Percentiles rank a stretch among this genome's conserved stretches.
Evolutionary conservation across 2,888 invertebrate genomes (phyloP).

Genomic region (Synergus umbraculus): DNA sequence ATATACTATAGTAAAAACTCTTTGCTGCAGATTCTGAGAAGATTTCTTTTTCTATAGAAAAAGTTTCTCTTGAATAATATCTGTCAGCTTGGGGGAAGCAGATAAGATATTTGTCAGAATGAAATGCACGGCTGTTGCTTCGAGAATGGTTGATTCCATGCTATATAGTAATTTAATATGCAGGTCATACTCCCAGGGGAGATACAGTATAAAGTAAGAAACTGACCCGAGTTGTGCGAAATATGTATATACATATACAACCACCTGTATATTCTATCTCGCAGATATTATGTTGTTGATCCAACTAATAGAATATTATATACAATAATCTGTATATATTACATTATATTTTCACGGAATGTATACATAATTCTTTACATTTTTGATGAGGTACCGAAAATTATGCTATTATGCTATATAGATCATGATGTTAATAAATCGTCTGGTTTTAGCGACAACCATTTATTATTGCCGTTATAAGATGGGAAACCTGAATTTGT

Average conservation of each 20-base stretch:
- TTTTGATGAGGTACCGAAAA: not conserved
- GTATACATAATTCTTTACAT: not conserved
- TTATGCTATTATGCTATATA: no score
- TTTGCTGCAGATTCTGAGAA: not conserved
- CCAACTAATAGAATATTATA: conserved; percentile 9
- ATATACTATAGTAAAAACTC: not conserved
- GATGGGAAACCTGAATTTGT: no score
- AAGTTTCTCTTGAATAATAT: conserved; percentile 31
- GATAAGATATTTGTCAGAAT: conserved; percentile 41
- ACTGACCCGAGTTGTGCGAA: conserved; percentile 16
- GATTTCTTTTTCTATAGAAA: not conserved
- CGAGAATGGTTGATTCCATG: conserved; percentile 25
- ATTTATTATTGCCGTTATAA: no score
- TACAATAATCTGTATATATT: not conserved
- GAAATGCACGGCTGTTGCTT: conserved; percentile 33
- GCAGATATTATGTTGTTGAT: conserved; percentile 6
- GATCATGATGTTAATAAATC: no score
- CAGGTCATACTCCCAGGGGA: conserved; percentile 33
- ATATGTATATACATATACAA: not conserved
- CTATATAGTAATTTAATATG: conserved; percentile 38
- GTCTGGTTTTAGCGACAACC: no score
- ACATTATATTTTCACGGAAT: not conserved
- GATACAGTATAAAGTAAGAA: conserved; percentile 24
- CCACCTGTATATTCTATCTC: conserved; percentile 14
- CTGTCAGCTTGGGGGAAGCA: conserved; percentile 23